Conservation (phyloP, 2,888 invertebrate genomes). For the Drosophila mayaguana region DNA sequence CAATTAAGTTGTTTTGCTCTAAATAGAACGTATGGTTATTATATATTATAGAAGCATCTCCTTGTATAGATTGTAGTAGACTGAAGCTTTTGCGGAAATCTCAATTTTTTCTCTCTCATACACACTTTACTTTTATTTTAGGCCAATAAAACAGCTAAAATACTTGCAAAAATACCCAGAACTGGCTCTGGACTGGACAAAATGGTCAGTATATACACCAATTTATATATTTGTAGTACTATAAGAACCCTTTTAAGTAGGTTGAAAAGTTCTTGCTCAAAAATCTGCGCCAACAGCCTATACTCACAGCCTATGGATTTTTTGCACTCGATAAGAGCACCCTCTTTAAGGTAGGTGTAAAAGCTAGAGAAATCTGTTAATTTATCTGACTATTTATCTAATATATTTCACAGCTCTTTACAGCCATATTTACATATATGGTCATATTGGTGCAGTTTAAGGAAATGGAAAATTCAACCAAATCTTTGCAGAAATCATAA, state of each 20-base stretch:
- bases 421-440: constrained; percentile 82
- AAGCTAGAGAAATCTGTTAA: background rate
- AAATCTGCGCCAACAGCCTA: constrained; percentile 78
- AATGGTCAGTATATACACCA: constrained; percentile 60
- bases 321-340: constrained; percentile 81
- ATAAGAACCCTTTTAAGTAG: constrained; percentile 39
- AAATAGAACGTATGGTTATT: background rate
- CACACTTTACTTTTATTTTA: constrained; percentile 22
- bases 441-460: constrained; percentile 83
- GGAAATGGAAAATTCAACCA: constrained; percentile 81
- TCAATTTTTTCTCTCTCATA: background rate
- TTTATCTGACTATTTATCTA: background rate
- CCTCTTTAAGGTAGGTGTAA: constrained; percentile 72
- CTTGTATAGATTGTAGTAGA: background rate
- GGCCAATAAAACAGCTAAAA: constrained; percentile 78
- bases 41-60: background rate
- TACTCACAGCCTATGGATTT: constrained; percentile 82
- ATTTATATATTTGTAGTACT: background rate
- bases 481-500: constrained; percentile 48
- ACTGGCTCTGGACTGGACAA: constrained; percentile 69
- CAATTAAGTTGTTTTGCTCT: background rate
- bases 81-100: background rate
- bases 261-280: constrained; percentile 81
- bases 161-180: constrained; percentile 70
- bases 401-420: constrained; percentile 70